These are phyloP conservation scores for Volucella zonaria DNA, from an alignment of 2,888 invertebrate species.

Conservation along the genomic window DNA sequence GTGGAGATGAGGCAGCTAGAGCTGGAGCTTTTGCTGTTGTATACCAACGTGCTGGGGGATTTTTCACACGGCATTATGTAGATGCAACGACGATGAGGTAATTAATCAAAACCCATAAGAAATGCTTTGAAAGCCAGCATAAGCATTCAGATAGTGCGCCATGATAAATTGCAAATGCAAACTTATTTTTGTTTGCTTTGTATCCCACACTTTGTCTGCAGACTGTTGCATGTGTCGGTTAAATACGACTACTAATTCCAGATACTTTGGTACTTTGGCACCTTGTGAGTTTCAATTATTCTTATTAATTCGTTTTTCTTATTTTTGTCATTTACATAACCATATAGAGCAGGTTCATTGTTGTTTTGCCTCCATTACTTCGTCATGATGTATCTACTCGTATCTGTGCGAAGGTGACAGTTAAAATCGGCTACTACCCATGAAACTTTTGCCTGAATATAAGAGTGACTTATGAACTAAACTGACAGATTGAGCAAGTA, in stretches of 20 bases:
- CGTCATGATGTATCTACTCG: no score
- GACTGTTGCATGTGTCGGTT: neutral
- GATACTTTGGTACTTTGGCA: neutral
- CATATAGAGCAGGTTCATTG: conserved; percentile 28
- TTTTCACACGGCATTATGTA: conserved; percentile 71
- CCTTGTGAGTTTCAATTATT: conserved; percentile 41
- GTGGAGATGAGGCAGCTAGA: neutral
- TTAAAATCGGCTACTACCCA: no score
- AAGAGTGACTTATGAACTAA: no score
- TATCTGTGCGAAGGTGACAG: no score
- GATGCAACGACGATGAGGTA: conserved; percentile 63
- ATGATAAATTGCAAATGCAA: conserved; percentile 53
- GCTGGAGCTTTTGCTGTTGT: conserved; percentile 20
- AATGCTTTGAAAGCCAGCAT: conserved; percentile 56
- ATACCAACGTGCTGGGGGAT: conserved; percentile 38
- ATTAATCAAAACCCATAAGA: conserved; percentile 70
- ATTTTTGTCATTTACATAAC: conserved; percentile 45
- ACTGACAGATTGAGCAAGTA: no score
- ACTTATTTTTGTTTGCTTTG: conserved; percentile 18
- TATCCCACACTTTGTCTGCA: conserved; percentile 45
- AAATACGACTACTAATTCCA: conserved; percentile 6
- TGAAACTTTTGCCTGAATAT: no score
- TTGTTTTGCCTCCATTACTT: neutral
- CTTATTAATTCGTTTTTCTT: conserved; percentile 29
- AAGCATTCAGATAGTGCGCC: conserved; percentile 55